phyloP scores from a whole-genome alignment of 2,113 vertebrate species.

The Damaliscus lunatus region DNA sequence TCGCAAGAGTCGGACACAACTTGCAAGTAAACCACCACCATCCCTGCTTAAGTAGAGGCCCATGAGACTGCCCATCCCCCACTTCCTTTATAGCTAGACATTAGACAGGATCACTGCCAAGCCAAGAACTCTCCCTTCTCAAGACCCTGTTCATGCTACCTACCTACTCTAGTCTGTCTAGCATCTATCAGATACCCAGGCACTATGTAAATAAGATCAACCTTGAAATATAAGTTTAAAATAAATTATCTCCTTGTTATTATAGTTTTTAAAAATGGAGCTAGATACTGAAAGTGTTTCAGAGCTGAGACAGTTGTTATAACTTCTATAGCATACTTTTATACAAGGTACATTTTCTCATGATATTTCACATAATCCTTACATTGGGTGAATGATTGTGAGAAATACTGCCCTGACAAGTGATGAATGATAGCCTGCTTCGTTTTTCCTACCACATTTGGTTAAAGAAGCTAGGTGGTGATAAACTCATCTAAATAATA shows the following conservation, averaged over 20 bases:
- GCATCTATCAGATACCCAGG: background rate
- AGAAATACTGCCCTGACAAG: background rate
- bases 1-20: background rate
- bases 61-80: background rate
- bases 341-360: background rate
- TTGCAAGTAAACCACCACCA: background rate
- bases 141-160: background rate
- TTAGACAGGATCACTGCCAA: background rate
- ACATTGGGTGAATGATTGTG: background rate
- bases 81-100: background rate
- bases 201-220: background rate
- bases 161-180: background rate
- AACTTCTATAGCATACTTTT: background rate
- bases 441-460: background rate
- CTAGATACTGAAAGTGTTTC: background rate
- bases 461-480: background rate
- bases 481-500: constrained; percentile 11
- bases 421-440: background rate
- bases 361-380: background rate
- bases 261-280: background rate
- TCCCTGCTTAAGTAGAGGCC: background rate
- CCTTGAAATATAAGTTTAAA: constrained; percentile 9
- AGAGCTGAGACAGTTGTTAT: background rate
- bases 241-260: background rate
- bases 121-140: background rate